Conservation (phyloP, 1,140 invertebrate genomes). For the Psilanteris sp. region DNA sequence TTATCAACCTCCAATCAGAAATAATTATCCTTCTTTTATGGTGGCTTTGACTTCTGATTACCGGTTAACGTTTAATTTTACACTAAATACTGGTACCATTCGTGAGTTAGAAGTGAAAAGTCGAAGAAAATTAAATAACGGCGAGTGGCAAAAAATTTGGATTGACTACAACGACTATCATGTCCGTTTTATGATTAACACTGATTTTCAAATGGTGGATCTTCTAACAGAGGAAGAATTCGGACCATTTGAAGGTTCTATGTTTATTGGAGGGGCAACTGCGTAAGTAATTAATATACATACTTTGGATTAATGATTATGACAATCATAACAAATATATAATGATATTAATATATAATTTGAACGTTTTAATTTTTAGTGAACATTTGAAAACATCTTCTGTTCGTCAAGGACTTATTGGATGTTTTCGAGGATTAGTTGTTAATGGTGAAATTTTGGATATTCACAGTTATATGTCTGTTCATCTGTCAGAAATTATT, state of each 20-base stretch:
- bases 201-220: constrained; percentile 92
- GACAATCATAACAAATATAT: too few relatives aligned
- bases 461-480: constrained; percentile 96
- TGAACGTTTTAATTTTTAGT: constrained; percentile 78
- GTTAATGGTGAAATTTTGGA: constrained; percentile 94
- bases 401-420: constrained; percentile 92
- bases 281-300: constrained; percentile 84
- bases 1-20: constrained; percentile 92
- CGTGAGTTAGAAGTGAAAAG: constrained; percentile 90
- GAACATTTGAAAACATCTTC: constrained; percentile 89
- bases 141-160: constrained; percentile 97
- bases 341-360: too few relatives aligned
- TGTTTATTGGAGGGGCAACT: constrained; percentile 95
- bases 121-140: constrained; percentile 89
- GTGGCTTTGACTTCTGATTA: constrained; percentile 91
- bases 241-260: constrained; percentile 93
- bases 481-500: constrained; percentile 92
- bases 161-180: constrained; percentile 96
- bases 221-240: constrained; percentile 91
- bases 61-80: constrained; percentile 93
- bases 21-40: constrained; percentile 94
- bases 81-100: constrained; percentile 89
- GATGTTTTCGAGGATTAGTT: constrained; percentile 94
- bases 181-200: constrained; percentile 95
- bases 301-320: too few relatives aligned